phyloP scores from a whole-genome alignment of 2,113 vertebrate genomes.

The Hydrochoerus hydrochaeris region DNA sequence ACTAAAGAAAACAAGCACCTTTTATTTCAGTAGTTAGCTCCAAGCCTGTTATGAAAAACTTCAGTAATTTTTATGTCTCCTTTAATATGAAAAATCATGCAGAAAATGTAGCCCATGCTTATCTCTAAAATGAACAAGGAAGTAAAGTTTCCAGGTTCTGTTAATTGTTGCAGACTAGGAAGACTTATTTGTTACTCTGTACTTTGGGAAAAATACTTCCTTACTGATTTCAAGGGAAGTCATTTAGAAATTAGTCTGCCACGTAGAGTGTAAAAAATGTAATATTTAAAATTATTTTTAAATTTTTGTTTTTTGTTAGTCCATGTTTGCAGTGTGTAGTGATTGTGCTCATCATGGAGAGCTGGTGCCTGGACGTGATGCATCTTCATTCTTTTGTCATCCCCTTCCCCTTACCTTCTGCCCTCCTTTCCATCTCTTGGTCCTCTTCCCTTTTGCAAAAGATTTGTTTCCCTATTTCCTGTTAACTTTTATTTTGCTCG shows the following conservation, averaged over 20 bases:
- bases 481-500: background rate
- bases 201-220: background rate
- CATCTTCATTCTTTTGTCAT: background rate
- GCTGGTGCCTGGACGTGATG: background rate
- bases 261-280: background rate
- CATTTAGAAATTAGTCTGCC: background rate
- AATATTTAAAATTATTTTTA: background rate
- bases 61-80: conserved; percentile 19
- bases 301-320: background rate
- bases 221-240: conserved; percentile 15
- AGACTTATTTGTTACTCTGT: background rate
- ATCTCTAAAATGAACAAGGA: conserved; percentile 37
- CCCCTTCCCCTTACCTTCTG: background rate
- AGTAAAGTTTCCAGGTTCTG: conserved; percentile 21
- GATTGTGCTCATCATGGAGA: background rate
- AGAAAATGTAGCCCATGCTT: background rate
- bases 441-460: background rate
- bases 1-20: background rate
- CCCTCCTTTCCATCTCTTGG: background rate
- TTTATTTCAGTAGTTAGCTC: conserved; percentile 12
- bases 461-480: background rate
- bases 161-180: conserved; percentile 14
- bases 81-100: conserved; percentile 34
- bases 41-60: conserved; percentile 25
- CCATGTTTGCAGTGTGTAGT: background rate